Conservation (phyloP, 1,140 invertebrate species). For the Apocrypta bakeri region DNA sequence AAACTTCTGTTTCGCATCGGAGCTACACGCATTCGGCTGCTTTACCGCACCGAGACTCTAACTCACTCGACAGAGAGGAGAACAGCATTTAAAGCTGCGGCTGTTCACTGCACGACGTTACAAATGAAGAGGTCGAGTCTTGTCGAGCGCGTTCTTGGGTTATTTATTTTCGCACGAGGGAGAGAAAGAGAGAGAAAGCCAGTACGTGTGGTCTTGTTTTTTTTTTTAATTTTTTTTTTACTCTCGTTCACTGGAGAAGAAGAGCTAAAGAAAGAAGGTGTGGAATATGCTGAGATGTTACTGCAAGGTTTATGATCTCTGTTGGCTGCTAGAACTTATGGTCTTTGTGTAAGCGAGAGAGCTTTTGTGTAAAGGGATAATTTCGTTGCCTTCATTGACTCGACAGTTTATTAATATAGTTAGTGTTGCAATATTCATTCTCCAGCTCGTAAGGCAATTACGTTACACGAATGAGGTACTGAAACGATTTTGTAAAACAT, state of each 20-base stretch:
- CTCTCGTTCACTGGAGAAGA: background rate
- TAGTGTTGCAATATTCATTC: too few species aligned
- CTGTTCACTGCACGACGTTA: background rate
- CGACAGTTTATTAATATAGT: too few species aligned
- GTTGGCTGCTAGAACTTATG: background rate
- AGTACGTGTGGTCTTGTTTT: too few species aligned
- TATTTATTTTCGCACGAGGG: constrained; percentile 32
- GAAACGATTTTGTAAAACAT: too few species aligned
- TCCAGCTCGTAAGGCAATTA: too few species aligned
- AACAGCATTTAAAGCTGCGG: background rate
- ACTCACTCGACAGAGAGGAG: constrained; percentile 18
- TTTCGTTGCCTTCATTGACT: background rate
- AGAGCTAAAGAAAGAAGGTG: background rate
- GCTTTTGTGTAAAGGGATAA: background rate
- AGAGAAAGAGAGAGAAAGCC: too few species aligned
- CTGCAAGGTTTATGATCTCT: constrained; percentile 26
- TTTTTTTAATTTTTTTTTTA: too few species aligned
- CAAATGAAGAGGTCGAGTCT: constrained; percentile 31
- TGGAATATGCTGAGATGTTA: constrained; percentile 9
- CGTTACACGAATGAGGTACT: too few species aligned
- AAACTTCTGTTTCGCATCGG: constrained; percentile 24
- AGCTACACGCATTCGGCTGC: background rate
- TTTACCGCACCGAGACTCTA: background rate
- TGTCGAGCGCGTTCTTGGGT: background rate
- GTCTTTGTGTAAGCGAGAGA: background rate